Base-by-base conservation (phyloP, 2,888 invertebrate genomes). In the Pseudoips prasinana region DNA sequence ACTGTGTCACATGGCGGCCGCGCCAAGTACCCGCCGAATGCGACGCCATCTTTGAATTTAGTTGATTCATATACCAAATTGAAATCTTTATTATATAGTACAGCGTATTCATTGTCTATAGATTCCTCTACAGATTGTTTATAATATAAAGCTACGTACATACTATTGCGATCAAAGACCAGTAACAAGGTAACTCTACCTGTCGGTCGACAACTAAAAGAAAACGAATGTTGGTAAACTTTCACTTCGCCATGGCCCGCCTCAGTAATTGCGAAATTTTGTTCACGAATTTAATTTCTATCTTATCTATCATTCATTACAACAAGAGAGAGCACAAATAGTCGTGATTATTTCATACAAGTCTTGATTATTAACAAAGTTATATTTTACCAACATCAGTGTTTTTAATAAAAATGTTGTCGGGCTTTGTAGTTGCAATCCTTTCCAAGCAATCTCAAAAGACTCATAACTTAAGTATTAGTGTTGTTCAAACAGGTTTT, bases 1-100 rank as follows among this genome's bases (percentile, higher is more conserved):
- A 88, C 72, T 70, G 69, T 87, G 88, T 86, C 87, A 80, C 67
- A 79, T 73, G 79, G 79, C 81, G 73, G 77, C 75, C 77, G 76
- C 78, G 74, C 73, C 76, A 75, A 80, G 73, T 76, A 77, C 72
- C 70, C 70, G 58, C 67, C 71, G 73, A 75, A 73, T 67, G 67
- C 73, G 76, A 69, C 81, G 80, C 82, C 86, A 83, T 85, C 81
- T 84, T 86, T 80, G 74, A 74, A 81, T 75, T 80, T 71, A 63
- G 74, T 78, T 73, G 70, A 79, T 81, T 78, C 72, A 72, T 69
- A 58, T 64, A 70, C 64, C 53, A 60, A 59, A 57, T 57, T 33
- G 34, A 57, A 62, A 61, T 57, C 46, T 33, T 42, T 48, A n/a
- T n/a, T n/a, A n/a, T n/a, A n/a, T n/a, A n/a, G n/a, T n/a, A 44